Percentiles rank a stretch among this genome's conserved stretches.
phyloP scores from a whole-genome alignment of 2,797 vertebrate species.

The Eptatretus atami region DNA sequence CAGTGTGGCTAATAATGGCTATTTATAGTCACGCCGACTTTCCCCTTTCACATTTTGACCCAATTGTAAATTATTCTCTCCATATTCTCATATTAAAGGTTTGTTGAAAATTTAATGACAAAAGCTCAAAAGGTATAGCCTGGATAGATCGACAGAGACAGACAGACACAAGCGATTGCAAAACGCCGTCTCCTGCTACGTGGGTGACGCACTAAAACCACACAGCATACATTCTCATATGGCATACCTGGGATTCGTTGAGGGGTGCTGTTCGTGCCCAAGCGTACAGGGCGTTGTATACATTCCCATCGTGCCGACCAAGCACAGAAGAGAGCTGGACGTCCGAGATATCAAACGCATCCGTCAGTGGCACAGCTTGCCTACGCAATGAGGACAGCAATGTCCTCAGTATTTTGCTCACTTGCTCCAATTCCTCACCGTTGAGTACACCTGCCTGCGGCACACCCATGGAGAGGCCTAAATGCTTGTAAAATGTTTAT shows the following conservation, averaged over 20 bases:
- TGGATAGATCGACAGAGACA: no score
- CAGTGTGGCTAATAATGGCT: no score
- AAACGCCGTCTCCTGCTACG: not conserved
- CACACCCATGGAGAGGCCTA: not conserved
- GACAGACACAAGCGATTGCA: not conserved
- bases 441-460: constrained; percentile 35
- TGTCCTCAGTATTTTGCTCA: constrained; percentile 33
- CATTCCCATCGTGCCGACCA: constrained; percentile 66
- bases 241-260: constrained; percentile 43
- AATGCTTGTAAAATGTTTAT: not conserved
- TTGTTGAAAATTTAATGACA: no score
- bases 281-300: constrained; percentile 77
- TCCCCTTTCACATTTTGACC: no score
- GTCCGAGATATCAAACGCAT: constrained; percentile 53
- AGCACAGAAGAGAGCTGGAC: constrained; percentile 39
- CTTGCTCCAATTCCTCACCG: constrained; percentile 29
- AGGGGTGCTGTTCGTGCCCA: constrained; percentile 68
- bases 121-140: no score
- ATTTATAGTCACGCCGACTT: no score
- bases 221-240: constrained; percentile 2
- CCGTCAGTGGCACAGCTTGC: constrained; percentile 49
- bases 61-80: no score
- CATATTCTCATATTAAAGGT: no score
- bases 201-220: not conserved
- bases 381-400: constrained; percentile 39